Conservation (phyloP, 2,888 invertebrate genomes). For the Drosophila melanocephala region DNA sequence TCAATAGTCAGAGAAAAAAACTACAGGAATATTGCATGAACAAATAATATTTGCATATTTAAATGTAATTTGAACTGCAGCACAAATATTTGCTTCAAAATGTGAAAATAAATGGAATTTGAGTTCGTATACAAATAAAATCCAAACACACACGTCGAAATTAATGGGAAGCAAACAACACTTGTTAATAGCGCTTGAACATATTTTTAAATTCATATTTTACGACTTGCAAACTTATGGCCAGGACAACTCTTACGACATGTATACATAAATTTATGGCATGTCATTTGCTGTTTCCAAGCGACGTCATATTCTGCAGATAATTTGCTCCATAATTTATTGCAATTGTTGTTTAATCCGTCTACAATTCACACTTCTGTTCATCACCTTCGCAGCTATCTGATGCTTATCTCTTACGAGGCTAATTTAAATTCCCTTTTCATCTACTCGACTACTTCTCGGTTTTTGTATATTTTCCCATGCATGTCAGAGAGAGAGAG, state of each 20-base stretch:
- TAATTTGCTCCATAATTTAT: slow-evolving; percentile 7
- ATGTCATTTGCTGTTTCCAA: neutral
- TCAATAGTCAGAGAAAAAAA: slow-evolving; percentile 23
- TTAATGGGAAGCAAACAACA: slow-evolving; percentile 7
- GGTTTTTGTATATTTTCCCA: slow-evolving; percentile 25
- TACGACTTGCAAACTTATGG: neutral
- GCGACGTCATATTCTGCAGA: slow-evolving; percentile 3
- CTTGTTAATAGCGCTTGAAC: neutral
- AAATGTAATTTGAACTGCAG: slow-evolving; percentile 55
- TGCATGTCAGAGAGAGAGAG: slow-evolving; percentile 17
- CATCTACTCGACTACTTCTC: slow-evolving; percentile 5
- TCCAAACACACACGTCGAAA: slow-evolving; percentile 1
- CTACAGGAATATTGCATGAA: slow-evolving; percentile 46
- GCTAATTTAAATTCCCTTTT: neutral
- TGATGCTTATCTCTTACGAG: slow-evolving; percentile 19
- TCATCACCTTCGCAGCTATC: slow-evolving; percentile 5
- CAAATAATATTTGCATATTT: slow-evolving; percentile 24
- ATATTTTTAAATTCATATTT: neutral
- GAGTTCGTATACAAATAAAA: slow-evolving; percentile 39
- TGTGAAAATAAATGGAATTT: slow-evolving; percentile 45
- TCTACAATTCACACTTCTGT: neutral
- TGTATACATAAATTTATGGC: neutral
- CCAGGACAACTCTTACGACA: neutral
- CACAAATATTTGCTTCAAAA: slow-evolving; percentile 36
- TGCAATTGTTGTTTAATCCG: slow-evolving; percentile 1